Percentiles rank a stretch among this genome's conserved stretches.
Conservation (phyloP, 2,113 vertebrate genomes). For the Bungarus multicinctus region DNA sequence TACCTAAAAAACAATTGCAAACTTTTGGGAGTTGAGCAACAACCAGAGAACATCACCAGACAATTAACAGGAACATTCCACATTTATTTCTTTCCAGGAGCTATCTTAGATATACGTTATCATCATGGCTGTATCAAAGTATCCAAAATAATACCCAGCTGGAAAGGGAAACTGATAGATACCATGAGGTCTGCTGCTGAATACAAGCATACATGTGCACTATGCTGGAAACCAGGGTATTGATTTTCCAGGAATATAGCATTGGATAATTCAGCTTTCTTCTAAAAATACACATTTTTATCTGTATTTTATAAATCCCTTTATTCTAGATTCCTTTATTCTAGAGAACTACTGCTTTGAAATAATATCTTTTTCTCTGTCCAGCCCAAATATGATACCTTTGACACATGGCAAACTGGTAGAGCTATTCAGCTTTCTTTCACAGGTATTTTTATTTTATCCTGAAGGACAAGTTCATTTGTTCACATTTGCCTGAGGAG, state of each 20-base stretch:
- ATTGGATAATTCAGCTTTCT: background rate
- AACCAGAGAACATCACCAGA: background rate
- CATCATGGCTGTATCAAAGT: background rate
- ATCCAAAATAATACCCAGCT: background rate
- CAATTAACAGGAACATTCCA: background rate
- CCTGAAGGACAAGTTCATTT: conserved; percentile 67
- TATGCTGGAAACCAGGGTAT: background rate
- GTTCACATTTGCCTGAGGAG: conserved; percentile 58
- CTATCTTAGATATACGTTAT: background rate
- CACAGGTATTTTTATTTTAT: conserved; percentile 53
- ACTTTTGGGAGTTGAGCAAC: background rate
- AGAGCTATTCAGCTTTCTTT: conserved; percentile 62
- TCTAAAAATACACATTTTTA: background rate
- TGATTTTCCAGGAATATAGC: background rate
- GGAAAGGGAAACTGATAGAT: background rate
- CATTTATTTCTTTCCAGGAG: background rate
- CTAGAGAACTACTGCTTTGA: background rate
- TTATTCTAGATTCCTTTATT: background rate
- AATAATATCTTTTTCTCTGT: background rate
- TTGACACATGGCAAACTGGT: background rate
- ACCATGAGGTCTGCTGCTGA: background rate
- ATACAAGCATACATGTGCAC: background rate
- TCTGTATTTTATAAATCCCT: background rate
- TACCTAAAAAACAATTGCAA: background rate
- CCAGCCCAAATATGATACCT: background rate